These are phyloP conservation scores for Scelioninae gen. 2 DNA, from an alignment of 2,888 invertebrate species.

Conservation along the genomic window DNA sequence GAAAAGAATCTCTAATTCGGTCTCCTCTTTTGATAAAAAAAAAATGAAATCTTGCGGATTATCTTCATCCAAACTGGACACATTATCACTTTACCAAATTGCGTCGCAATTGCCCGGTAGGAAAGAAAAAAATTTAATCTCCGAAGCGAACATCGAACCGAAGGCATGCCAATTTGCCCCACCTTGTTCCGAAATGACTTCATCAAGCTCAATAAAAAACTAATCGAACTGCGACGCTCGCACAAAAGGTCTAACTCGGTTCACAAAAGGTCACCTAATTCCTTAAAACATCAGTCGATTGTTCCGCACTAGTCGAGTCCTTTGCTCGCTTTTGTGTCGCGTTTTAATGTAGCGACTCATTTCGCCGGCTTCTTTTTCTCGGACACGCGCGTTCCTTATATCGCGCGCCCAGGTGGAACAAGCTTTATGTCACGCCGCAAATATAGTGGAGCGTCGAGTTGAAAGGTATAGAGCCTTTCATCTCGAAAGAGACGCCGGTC, in stretches of 20 bases:
- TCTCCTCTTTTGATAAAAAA: too few species aligned
- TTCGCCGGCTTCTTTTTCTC: conserved; percentile 40
- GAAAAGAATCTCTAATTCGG: too few species aligned
- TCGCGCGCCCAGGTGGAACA: conserved; percentile 56
- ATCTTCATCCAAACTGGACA: too few species aligned
- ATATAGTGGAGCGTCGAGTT: conserved; percentile 48
- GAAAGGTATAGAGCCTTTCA: conserved; percentile 55
- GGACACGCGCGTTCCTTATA: conserved; percentile 52
- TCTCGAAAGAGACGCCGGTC: conserved; percentile 50
- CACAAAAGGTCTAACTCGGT: conserved; percentile 20
- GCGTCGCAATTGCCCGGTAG: too few species aligned
- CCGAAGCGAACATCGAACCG: not conserved
- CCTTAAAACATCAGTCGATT: conserved; percentile 53
- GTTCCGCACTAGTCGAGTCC: conserved; percentile 34
- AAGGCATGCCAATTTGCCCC: conserved; percentile 1
- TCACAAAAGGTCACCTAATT: conserved; percentile 49
- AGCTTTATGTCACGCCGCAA: conserved; percentile 55
- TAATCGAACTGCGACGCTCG: conserved; percentile 32
- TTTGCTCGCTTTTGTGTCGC: conserved; percentile 34
- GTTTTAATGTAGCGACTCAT: conserved; percentile 53
- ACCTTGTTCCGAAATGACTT: not conserved
- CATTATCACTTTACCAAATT: too few species aligned
- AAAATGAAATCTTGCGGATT: too few species aligned
- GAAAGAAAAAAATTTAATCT: too few species aligned
- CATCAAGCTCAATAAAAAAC: conserved; percentile 19